Percentiles rank a stretch among this genome's conserved stretches.
These are phyloP conservation scores for Tyria jacobaeae DNA, from an alignment of 2,888 invertebrate species.

Conservation along the genomic window DNA sequence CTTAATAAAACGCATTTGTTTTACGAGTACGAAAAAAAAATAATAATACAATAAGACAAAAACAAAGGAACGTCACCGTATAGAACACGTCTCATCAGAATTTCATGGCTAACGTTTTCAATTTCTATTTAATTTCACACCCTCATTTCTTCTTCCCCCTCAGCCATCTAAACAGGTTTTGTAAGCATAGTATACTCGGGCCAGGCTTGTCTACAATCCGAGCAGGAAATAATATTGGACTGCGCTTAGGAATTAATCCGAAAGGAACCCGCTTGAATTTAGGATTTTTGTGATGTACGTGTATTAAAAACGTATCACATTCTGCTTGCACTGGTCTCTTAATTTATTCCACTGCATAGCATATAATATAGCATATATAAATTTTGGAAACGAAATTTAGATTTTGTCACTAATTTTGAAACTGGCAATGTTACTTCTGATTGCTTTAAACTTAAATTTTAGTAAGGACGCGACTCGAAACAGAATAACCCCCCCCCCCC, in stretches of 20 bases:
- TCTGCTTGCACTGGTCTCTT: too few relatives aligned
- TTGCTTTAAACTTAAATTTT: too few relatives aligned
- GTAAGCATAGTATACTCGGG: constrained; percentile 60
- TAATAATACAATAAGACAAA: constrained; percentile 45
- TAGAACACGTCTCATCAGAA: constrained; percentile 47
- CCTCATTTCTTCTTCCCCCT: constrained; percentile 10
- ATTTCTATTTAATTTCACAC: constrained; percentile 45
- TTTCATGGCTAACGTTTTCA: constrained; percentile 52
- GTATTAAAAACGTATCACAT: constrained; percentile 2
- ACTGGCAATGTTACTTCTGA: too few relatives aligned
- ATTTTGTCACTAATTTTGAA: too few relatives aligned
- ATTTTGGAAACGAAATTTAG: too few relatives aligned
- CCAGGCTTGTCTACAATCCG: constrained; percentile 55
- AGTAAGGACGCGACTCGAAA: too few relatives aligned
- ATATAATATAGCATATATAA: too few relatives aligned
- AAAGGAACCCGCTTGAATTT: constrained; percentile 30
- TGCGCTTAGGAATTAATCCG: constrained; percentile 47
- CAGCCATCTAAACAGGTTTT: constrained; percentile 55
- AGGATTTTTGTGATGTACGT: constrained; percentile 21
- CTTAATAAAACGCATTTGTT: constrained; percentile 31
- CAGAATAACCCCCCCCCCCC: too few relatives aligned
- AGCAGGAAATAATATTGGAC: too few relatives aligned
- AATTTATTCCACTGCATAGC: background rate
- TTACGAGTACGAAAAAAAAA: constrained; percentile 17
- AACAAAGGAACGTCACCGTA: constrained; percentile 20